Percentiles rank a stretch among this genome's conserved stretches.
Conservation (phyloP, 2,888 invertebrate genomes). For the Coenonympha glycerion region DNA sequence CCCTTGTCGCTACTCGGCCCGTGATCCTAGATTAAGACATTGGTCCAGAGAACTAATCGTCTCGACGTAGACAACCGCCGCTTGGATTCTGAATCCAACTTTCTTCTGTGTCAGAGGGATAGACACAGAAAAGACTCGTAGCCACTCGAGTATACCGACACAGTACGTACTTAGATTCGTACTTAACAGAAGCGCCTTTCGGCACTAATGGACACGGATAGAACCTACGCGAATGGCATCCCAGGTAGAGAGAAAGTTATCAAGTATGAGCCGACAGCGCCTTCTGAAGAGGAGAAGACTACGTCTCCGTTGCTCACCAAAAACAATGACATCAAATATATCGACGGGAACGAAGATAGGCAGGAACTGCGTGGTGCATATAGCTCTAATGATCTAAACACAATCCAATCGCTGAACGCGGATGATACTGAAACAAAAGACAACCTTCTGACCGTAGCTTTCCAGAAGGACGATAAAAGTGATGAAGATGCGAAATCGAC, state of each 20-base stretch:
- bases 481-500: conserved; percentile 65
- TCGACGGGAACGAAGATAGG: conserved; percentile 54
- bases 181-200: conserved; percentile 45
- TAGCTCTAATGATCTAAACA: conserved; percentile 55
- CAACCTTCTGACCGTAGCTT: conserved; percentile 50
- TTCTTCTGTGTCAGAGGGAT: conserved; percentile 36
- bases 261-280: conserved; percentile 60
- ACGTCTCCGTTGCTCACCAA: conserved; percentile 61
- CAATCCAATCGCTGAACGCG: conserved; percentile 59
- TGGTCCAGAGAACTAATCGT: conserved; percentile 65
- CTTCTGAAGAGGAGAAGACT: conserved; percentile 71
- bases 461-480: conserved; percentile 44
- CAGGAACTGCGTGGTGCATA: conserved; percentile 41
- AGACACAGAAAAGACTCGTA: conserved; percentile 41
- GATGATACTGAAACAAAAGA: conserved; percentile 38
- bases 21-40: conserved; percentile 79
- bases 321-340: conserved; percentile 53
- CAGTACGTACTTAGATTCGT: conserved; percentile 44
- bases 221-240: conserved; percentile 64
- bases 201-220: conserved; percentile 68
- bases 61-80: conserved; percentile 52
- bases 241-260: conserved; percentile 60
- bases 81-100: conserved; percentile 54
- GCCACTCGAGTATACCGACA: conserved; percentile 23
- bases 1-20: conserved; percentile 71